These are phyloP conservation scores for Hippasteria phrygiana DNA, from an alignment of 53 echinoderm and acorn worm genomes.

Conservation along the genomic window DNA sequence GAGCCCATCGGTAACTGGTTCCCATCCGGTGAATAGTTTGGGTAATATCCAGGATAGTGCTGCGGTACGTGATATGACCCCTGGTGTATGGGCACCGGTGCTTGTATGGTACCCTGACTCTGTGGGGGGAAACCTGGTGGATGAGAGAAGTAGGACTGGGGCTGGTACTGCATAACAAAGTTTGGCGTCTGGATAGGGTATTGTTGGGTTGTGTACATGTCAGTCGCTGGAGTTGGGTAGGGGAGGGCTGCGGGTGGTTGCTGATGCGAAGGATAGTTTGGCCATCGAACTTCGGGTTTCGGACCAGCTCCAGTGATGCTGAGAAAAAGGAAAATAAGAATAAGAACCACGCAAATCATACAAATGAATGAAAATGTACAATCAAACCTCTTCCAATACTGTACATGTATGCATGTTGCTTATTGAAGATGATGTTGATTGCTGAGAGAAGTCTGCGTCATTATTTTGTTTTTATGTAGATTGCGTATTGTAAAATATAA, in stretches of 20 bases:
- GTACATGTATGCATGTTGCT: no score
- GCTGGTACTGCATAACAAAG: conserved; percentile 17
- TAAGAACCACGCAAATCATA: neutral
- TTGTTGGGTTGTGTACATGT: conserved; percentile 41
- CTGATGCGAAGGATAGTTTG: conserved; percentile 59
- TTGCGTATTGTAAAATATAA: no score
- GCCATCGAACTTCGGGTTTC: conserved; percentile 64
- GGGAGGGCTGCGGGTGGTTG: conserved; percentile 37
- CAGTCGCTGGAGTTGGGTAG: conserved; percentile 58
- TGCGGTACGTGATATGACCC: conserved; percentile 36
- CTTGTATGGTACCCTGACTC: conserved; percentile 35
- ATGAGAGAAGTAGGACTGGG: conserved; percentile 46
- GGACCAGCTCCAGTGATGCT: conserved; percentile 63
- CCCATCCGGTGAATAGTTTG: conserved; percentile 42
- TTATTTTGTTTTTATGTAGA: no score
- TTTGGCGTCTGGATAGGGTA: conserved; percentile 42
- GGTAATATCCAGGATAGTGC: conserved; percentile 68
- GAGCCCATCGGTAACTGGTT: conserved; percentile 33
- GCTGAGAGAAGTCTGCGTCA: no score
- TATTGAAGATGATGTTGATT: no score
- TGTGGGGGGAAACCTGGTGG: conserved; percentile 29
- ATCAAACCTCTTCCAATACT: no score
- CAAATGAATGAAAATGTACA: neutral
- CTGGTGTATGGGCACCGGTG: conserved; percentile 43
- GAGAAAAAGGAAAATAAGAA: conserved; percentile 13